Conservation (phyloP, 2,113 vertebrate species). For the Rhinogobius similis region DNA sequence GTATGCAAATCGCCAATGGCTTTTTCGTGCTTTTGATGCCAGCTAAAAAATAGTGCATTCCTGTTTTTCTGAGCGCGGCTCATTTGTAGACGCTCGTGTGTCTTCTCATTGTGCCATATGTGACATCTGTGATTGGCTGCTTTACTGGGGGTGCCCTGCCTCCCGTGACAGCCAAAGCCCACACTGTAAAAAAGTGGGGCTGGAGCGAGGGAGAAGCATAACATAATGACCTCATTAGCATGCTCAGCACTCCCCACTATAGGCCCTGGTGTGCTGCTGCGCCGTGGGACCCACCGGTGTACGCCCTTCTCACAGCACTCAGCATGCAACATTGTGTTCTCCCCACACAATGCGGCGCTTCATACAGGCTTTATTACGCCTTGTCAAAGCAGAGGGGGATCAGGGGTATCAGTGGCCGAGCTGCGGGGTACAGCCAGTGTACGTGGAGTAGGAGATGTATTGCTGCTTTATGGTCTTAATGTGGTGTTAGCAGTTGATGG, state of each 20-base stretch:
- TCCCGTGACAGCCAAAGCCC: conserved; percentile 72
- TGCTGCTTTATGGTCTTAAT: conserved; percentile 68
- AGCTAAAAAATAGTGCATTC: conserved; percentile 59
- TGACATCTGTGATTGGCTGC: conserved; percentile 77
- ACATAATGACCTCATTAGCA: conserved; percentile 85
- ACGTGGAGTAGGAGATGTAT: conserved; percentile 61
- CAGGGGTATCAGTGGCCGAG: conserved; percentile 68
- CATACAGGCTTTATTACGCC: conserved; percentile 76
- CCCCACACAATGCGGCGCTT: conserved; percentile 74
- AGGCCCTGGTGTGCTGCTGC: conserved; percentile 76
- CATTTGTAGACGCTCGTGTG: conserved; percentile 52
- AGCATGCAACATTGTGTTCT: conserved; percentile 77
- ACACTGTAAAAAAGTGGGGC: conserved; percentile 70
- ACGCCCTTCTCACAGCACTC: conserved; percentile 81
- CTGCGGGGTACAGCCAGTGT: conserved; percentile 55
- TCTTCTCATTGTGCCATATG: conserved; percentile 77
- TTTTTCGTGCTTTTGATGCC: conserved; percentile 50
- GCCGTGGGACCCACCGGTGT: conserved; percentile 77
- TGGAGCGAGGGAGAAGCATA: conserved; percentile 66
- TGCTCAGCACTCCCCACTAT: conserved; percentile 75
- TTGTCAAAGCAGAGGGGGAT: conserved; percentile 75
- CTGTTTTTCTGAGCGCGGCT: conserved; percentile 29
- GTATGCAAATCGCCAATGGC: conserved; percentile 53
- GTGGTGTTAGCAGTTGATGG: conserved; percentile 57
- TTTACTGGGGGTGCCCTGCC: conserved; percentile 58